Evolutionary conservation across 2,888 invertebrate genomes (phyloP), one percentile per base, ranked within the genome.

Genomic region (Colletes collaris): DNA sequence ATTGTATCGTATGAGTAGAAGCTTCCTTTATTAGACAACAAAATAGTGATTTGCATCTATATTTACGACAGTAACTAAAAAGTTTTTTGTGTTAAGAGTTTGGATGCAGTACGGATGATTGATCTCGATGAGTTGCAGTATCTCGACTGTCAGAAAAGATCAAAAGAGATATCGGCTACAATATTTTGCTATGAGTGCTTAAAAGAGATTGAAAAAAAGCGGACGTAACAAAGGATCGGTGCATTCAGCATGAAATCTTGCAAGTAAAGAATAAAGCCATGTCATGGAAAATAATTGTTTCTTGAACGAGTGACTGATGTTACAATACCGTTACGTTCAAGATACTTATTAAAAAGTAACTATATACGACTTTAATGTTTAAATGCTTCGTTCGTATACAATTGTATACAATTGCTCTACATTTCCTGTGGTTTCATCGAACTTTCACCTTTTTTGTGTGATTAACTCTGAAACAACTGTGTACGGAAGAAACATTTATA

Each of bases 281-380:
- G 73, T 80, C 79, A 79, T 65, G 79, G 53, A 58, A 49, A 63
- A 79, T 68, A 73, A 68, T 79, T 79, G 60, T 72, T 79, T 79
- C 49, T 44, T 35, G 40, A 40, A 55, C 52, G 55, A 11, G 59
- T 79, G 67, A 79, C 68, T 64, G 71, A 79, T 68, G 79, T 44
- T 79, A 63, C 53, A 56, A 40, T 64, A 59, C 53, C 46, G 27
- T 53, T 52, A 46, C 58, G 55, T 59, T 72, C n/a, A 10, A 49
- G 60, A 4, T 19, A 40, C 16, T 13, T 52, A 40, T 58, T 67
- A 67, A 37, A 44, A 19, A 19, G 11, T 59, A 58, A 46, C 11
- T 56, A n/a, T 19, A 59, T 19, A 6, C 44, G 44, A 6, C 0
- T n/a, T 50, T 37, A 60, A 13, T 10, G 44, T 40, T 52, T 8